A percentile compares a stretch with the other conserved stretches of the same genome.
Evolutionary conservation across 2,888 invertebrate genomes (phyloP).

Genomic region (Ethmia dodecea): DNA sequence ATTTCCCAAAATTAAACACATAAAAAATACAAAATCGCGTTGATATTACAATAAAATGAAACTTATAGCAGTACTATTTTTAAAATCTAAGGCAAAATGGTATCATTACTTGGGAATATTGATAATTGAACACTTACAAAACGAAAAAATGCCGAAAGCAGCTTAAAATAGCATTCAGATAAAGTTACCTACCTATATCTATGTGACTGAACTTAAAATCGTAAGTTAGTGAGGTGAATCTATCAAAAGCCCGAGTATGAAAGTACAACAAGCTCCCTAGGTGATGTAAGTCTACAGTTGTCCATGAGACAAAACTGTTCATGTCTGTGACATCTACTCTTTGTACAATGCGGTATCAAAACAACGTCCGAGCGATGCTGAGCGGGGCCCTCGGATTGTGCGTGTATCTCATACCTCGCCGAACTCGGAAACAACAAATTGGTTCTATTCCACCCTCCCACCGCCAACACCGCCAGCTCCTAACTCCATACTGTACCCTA

Average conservation of each 20-base stretch:
- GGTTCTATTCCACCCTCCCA: slow-evolving; percentile 1
- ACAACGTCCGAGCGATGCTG: slow-evolving; percentile 25
- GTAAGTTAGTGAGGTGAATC: slow-evolving; percentile 26
- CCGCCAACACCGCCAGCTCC: slow-evolving; percentile 38
- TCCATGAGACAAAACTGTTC: slow-evolving; percentile 44
- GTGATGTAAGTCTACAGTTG: slow-evolving; percentile 47
- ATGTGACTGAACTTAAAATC: slow-evolving; percentile 24
- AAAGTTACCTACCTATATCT: slow-evolving; percentile 30
- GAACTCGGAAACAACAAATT: no score
- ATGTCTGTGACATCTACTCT: slow-evolving; percentile 53
- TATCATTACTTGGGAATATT: no score
- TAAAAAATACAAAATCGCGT: slow-evolving; percentile 1
- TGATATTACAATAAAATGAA: neutral
- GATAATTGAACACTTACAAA: no score
- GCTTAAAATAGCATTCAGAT: slow-evolving; percentile 25
- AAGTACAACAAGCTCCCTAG: slow-evolving; percentile 45
- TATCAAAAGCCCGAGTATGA: slow-evolving; percentile 47
- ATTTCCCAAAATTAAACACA: slow-evolving; percentile 1
- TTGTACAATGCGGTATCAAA: slow-evolving; percentile 58
- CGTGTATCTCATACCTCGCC: slow-evolving; percentile 19
- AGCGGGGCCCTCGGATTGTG: slow-evolving; percentile 25
- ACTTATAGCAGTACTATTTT: no score
- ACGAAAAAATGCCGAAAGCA: no score
- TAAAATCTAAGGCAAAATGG: no score
- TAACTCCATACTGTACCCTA: slow-evolving; percentile 45